Conservation (phyloP, 2,797 vertebrate genomes). For the Pteronotus mesoamericanus region DNA sequence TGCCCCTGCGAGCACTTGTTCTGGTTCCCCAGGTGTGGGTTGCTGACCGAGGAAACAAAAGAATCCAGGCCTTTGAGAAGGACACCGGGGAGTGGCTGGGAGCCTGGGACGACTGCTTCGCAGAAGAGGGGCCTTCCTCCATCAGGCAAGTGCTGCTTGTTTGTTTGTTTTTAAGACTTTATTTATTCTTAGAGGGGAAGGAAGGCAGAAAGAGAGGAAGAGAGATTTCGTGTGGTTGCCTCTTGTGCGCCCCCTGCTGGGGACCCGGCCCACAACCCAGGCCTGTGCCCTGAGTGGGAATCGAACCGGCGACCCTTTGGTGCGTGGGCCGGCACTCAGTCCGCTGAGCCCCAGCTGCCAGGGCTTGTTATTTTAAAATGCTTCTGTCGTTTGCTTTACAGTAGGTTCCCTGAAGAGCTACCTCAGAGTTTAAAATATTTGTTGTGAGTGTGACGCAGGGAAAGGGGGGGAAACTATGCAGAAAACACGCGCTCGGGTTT, state of each 20-base stretch:
- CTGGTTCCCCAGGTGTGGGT: conserved; percentile 90
- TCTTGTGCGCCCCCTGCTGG: too few species aligned
- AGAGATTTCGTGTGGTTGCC: too few species aligned
- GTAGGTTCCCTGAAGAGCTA: not conserved
- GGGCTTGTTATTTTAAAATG: not conserved
- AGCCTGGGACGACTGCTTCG: conserved; percentile 91
- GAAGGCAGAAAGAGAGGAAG: too few species aligned
- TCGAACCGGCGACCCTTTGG: too few species aligned
- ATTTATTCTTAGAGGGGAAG: too few species aligned
- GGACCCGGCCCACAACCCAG: too few species aligned
- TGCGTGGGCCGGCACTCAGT: too few species aligned
- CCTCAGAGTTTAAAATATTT: not conserved
- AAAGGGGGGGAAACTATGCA: not conserved
- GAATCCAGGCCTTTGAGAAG: conserved; percentile 95
- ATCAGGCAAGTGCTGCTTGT: conserved; percentile 85
- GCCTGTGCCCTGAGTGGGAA: too few species aligned
- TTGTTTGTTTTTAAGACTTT: too few species aligned
- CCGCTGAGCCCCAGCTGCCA: too few species aligned
- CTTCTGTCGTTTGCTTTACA: not conserved
- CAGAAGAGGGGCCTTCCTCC: conserved; percentile 92
- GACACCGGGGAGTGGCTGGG: conserved; percentile 93
- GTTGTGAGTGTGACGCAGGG: not conserved
- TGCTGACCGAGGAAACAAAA: conserved; percentile 93
- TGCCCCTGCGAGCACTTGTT: not conserved
- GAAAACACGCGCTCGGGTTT: not conserved